These are phyloP conservation scores for Guaruba guarouba DNA, from an alignment of 2,113 vertebrate genomes.

Conservation along the genomic window DNA sequence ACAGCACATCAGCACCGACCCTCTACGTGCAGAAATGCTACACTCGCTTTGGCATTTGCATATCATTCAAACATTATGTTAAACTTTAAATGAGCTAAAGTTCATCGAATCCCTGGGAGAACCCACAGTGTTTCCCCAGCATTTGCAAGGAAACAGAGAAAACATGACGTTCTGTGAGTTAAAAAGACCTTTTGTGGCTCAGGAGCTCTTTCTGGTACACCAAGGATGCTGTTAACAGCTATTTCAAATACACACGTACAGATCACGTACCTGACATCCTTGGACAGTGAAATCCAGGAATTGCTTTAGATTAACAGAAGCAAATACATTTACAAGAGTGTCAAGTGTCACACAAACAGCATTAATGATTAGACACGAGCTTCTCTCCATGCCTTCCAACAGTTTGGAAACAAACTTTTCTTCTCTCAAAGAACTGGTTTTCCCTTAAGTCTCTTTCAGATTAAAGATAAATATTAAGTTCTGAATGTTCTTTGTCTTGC, in stretches of 20 bases:
- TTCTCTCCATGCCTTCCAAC: neutral
- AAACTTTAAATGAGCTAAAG: neutral
- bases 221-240: neutral
- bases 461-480: neutral
- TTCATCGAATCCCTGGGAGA: neutral
- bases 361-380: neutral
- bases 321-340: neutral
- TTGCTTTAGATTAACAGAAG: neutral
- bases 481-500: neutral
- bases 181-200: neutral
- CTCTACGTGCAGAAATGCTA: neutral
- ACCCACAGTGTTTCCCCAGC: neutral
- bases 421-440: neutral
- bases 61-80: neutral
- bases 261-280: neutral
- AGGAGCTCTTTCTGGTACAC: neutral
- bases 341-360: neutral
- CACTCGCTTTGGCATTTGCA: neutral
- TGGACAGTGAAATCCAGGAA: neutral
- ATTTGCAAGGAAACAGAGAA: neutral
- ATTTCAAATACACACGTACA: neutral
- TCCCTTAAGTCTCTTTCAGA: neutral
- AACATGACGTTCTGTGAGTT: fast-evolving
- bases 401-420: neutral
- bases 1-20: neutral